Base-by-base conservation (phyloP, 2,888 invertebrate species). In the Pandemis heparana region DNA sequence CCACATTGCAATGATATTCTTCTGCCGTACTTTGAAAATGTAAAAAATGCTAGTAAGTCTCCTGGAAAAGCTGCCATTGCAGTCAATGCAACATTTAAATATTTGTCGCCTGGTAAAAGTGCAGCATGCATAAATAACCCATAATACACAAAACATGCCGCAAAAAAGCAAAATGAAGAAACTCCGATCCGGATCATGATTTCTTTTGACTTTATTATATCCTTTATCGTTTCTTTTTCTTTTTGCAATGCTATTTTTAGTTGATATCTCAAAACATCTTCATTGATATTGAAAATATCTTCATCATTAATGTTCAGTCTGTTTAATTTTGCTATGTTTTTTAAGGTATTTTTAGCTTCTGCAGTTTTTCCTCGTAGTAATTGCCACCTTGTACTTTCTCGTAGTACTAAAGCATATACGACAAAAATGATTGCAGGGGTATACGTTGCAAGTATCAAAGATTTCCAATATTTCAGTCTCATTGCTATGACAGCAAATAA, bases 321-420 rank as follows among this genome's bases (percentile, higher is more conserved):
- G 72, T 92, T 92, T 46, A 84, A 82, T 81, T 81, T 88, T 0
- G 87, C 85, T 0, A 84, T 80, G 2, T 78, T 46, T 75, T 85
- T 89, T 3, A 92, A 77, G 0, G 89, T 90, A 4, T 81, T 75
- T 76, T 87, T 92, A 0, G 88, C 91, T 66, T 84, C 86, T 6
- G 81, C 77, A 66, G 85, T 87, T 80, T 83, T 88, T 0, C 90
- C 91, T 56, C 87, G 82, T 9, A 92, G 72, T 80, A 92, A 83
- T 81, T 90, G 89, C 92, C 92, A 92, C 78, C 92, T 81, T 5
- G 87, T 84, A 68, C 92, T 91, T 76, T 92, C 92, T 82, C 79
- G 83, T 51, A 92, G 75, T 23, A 90, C 38, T 6, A 88, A 77
- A 64, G 79, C 76, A 73, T 90, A 92, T 1, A 78, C 70, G 5